Conservation (phyloP, 2,113 vertebrate genomes). For the Alces alces region DNA sequence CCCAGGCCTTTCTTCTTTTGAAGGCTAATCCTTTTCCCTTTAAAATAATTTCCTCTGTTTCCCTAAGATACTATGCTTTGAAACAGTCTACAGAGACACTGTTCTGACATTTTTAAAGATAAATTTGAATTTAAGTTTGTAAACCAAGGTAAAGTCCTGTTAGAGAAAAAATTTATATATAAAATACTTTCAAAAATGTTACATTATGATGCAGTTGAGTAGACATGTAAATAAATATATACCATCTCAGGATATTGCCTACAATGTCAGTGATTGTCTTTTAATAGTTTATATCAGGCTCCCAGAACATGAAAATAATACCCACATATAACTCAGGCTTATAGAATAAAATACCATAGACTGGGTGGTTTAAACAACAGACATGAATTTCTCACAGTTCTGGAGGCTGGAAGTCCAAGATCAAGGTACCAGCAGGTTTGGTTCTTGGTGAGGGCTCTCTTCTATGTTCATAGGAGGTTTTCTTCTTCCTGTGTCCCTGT, state of each 20-base stretch:
- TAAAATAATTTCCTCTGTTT: not conserved
- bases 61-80: not conserved
- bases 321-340: not conserved
- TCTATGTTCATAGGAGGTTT: not conserved
- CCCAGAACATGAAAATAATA: not conserved
- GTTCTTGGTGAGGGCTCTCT: not conserved
- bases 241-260: not conserved
- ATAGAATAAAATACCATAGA: not conserved
- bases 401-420: not conserved
- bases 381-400: not conserved
- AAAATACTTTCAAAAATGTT: not conserved
- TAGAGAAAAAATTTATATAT: not conserved
- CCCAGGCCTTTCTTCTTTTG: not conserved
- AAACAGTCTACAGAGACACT: not conserved
- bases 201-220: not conserved
- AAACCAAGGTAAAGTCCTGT: not conserved
- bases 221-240: not conserved
- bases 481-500: not conserved
- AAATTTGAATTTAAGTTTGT: not conserved
- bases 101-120: not conserved
- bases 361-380: not conserved
- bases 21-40: not conserved
- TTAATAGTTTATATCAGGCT: not conserved
- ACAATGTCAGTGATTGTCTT: not conserved
- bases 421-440: not conserved